Evolutionary conservation across 2,797 vertebrate genomes (phyloP).

Genomic region (Acanthopagrus latus): DNA sequence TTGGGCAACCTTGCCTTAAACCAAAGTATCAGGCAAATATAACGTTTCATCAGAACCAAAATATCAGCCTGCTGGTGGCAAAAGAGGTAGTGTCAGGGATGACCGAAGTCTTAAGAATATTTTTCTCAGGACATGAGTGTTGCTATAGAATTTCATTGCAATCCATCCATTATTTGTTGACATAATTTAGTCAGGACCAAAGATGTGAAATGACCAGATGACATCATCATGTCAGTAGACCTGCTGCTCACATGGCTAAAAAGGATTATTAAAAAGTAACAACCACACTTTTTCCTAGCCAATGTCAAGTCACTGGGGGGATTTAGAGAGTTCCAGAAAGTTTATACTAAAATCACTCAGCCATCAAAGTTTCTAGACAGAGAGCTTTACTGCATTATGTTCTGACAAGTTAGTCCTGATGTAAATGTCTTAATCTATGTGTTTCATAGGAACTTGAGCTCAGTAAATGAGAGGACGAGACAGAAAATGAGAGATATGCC

Average conservation of each 20-base stretch:
- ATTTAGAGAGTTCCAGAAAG: background rate
- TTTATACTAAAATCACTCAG: background rate
- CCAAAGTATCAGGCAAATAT: background rate
- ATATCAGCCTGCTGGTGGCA: background rate
- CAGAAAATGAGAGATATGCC: conserved; percentile 94
- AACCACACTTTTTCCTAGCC: too few species aligned
- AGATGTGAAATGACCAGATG: too few species aligned
- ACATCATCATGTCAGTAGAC: too few species aligned
- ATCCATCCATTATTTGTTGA: background rate
- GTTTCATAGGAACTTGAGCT: conserved; percentile 92
- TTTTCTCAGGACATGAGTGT: background rate
- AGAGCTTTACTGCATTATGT: background rate
- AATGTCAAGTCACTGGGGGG: background rate
- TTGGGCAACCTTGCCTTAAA: too few species aligned
- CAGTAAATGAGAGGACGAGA: conserved; percentile 93
- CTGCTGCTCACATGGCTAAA: too few species aligned
- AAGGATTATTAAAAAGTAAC: too few species aligned
- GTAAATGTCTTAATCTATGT: background rate
- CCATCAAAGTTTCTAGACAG: background rate
- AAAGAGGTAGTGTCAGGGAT: background rate
- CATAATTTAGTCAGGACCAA: too few species aligned
- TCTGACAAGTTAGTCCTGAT: background rate
- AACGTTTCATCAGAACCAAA: background rate
- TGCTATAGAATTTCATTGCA: background rate
- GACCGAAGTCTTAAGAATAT: background rate